A percentile compares a stretch with the other conserved stretches of the same genome.
Evolutionary conservation across 2,888 invertebrate species (phyloP).

Genomic region (Erebia palarica): DNA sequence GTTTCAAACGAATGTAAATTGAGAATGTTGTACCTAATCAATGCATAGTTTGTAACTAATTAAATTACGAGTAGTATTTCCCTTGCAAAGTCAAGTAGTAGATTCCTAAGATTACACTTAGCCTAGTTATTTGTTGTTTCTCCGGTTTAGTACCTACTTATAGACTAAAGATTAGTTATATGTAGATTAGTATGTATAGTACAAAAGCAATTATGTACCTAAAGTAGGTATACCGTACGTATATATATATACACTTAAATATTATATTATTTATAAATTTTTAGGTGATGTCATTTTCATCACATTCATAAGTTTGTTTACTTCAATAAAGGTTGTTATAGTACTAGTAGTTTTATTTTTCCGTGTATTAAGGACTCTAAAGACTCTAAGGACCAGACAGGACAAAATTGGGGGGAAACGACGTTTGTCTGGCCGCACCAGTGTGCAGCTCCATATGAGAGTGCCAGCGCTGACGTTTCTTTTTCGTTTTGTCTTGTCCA

Average conservation of each 20-base stretch:
- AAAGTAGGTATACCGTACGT: background rate
- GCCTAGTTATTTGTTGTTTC: background rate
- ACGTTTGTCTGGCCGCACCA: too few species aligned
- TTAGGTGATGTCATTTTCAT: background rate
- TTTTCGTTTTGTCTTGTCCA: too few species aligned
- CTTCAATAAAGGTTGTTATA: slow-evolving; percentile 12
- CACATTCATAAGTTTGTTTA: background rate
- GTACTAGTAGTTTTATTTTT: background rate
- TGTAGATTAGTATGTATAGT: background rate
- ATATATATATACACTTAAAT: background rate
- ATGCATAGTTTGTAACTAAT: slow-evolving; percentile 6
- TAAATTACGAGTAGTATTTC: background rate
- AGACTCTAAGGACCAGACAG: too few species aligned
- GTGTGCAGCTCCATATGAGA: too few species aligned
- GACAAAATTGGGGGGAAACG: too few species aligned
- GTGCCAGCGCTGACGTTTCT: too few species aligned
- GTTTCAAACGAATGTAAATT: slow-evolving; percentile 2
- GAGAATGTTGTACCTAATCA: background rate
- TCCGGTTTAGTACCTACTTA: too few species aligned
- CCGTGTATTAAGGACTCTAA: too few species aligned
- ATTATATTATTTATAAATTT: background rate
- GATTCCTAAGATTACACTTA: background rate
- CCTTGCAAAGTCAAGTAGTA: background rate
- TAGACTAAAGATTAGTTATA: background rate
- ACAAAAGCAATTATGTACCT: background rate